Evolutionary conservation across 2,113 vertebrate species (phyloP).

Genomic region (Rutilus rutilus): DNA sequence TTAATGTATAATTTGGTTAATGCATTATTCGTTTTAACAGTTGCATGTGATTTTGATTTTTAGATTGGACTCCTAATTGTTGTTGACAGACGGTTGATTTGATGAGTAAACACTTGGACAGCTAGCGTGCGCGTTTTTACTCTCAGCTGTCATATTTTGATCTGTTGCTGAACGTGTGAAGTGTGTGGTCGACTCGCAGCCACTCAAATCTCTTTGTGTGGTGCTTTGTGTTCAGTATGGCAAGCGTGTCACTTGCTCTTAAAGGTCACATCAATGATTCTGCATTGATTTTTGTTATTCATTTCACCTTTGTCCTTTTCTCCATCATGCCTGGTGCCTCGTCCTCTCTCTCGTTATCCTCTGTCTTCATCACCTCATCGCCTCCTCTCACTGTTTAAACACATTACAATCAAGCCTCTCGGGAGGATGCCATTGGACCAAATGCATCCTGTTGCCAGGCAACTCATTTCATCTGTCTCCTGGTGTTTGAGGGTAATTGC

Average conservation of each 20-base stretch:
- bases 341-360: conserved; percentile 7
- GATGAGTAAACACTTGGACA: not conserved
- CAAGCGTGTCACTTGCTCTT: not conserved
- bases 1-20: not conserved
- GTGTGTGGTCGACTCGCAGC: not conserved
- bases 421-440: conserved; percentile 77
- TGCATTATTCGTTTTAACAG: not conserved
- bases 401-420: conserved; percentile 77
- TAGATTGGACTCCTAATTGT: not conserved
- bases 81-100: not conserved
- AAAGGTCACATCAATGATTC: conserved; percentile 1
- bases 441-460: conserved; percentile 81
- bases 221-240: not conserved
- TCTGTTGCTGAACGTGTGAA: not conserved
- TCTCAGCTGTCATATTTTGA: conserved; percentile 36
- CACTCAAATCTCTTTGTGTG: not conserved
- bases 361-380: conserved; percentile 60
- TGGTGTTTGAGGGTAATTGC: conserved; percentile 77
- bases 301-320: conserved; percentile 51
- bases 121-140: not conserved
- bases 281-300: conserved; percentile 30
- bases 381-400: conserved; percentile 73
- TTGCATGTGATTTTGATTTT: not conserved
- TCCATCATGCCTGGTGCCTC: conserved; percentile 32
- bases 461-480: conserved; percentile 78